Conservation (phyloP, 2,797 vertebrate genomes). For the Anabacerthia variegaticeps region DNA sequence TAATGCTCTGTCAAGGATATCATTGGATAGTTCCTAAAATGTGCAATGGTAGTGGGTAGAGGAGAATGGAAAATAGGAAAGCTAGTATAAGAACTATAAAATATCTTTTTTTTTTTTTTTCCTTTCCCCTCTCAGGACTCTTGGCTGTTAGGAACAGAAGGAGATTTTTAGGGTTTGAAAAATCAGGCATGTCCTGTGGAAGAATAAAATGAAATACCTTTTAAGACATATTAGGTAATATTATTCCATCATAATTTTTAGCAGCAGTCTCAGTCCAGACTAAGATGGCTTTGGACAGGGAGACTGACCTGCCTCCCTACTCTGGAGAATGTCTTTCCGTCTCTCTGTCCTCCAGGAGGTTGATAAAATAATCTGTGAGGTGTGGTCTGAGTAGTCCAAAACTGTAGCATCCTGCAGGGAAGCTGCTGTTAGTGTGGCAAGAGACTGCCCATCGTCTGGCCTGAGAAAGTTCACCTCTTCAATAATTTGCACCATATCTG, state of each 20-base stretch:
- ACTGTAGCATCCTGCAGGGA: background rate
- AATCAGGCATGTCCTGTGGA: background rate
- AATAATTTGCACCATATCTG: background rate
- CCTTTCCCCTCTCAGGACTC: background rate
- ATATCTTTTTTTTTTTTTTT: background rate
- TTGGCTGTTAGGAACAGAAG: background rate
- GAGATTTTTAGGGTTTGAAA: background rate
- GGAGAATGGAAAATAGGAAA: background rate
- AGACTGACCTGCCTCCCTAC: background rate
- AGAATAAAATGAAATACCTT: background rate
- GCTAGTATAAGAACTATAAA: background rate
- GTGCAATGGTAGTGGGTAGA: background rate
- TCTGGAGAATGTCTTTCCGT: background rate
- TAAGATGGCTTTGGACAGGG: background rate
- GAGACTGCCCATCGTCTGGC: background rate
- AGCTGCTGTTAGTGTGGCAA: background rate
- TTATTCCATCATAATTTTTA: background rate
- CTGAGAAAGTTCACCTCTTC: background rate
- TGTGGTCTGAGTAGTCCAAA: background rate
- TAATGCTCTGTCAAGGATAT: constrained; percentile 12
- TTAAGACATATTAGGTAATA: background rate
- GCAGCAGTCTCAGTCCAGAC: background rate
- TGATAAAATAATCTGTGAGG: background rate
- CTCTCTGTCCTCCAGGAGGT: background rate
- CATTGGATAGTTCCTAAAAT: background rate